Base-by-base conservation (phyloP, 2,113 vertebrate species). In the Willisornis vidua region DNA sequence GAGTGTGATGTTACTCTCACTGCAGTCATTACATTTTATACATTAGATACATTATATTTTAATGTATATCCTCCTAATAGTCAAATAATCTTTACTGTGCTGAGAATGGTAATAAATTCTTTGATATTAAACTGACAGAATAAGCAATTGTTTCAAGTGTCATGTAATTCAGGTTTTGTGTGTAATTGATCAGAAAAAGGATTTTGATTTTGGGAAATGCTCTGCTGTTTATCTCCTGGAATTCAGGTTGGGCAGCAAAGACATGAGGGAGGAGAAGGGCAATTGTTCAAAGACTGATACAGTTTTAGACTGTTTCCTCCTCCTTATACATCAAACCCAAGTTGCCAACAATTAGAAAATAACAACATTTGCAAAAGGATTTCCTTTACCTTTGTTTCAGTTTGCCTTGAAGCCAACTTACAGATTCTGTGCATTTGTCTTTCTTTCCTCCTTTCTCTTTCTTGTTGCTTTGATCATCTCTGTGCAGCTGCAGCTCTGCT, bases 21-120 rank as follows among this genome's bases (percentile, higher is more conserved):
- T 87, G 90, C 93, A 95, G 76, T 89, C 68, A 61, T 96, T 96
- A 89, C 10, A 0, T 75, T 86, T 94, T 77, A 71, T 78, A 84
- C 65, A 78, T 92, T 90, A 93, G 77, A 77, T 92, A 78, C 59
- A 37, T 93, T 89, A 67, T 37, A 65, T 93, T 96, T 93, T 90
- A 84, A 95, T 90, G 86, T 87, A 89, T 89, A 86, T 93, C 39
- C 58, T 91, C 68, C 86, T 95, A 93, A 94, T 92, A 93, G 57
- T 93, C 73, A 92, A 90, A 81, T 90, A 92, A 87, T 95, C 90
- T 74, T 86, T 80, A 72, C 23, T 52, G 65, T 89, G 48, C 86
- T 75, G 84, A 35, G 76, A 90, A 48, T 66, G 43, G 39, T 58
- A 77, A 90, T 92, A 92, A 81, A 89, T 87, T 87, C 61, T 43